Conservation (phyloP, 2,888 invertebrate species). For the Ceratothoa steindachneri region DNA sequence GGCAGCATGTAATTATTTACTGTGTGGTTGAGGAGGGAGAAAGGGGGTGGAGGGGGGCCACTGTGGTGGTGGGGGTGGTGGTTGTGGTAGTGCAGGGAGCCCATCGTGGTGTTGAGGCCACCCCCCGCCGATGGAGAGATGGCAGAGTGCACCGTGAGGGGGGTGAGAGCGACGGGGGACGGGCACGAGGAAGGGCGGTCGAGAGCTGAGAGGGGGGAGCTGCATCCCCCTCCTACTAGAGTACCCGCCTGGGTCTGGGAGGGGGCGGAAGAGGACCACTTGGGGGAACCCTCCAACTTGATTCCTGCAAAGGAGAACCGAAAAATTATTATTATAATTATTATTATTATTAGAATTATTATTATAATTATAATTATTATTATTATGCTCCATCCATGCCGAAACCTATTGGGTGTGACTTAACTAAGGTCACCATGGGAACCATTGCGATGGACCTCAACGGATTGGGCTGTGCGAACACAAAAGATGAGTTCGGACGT, state of each 20-base stretch:
- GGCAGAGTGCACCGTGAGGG: slow-evolving; percentile 41
- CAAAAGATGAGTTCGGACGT: no score
- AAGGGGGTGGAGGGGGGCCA: slow-evolving; percentile 35
- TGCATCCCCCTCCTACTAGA: slow-evolving; percentile 26
- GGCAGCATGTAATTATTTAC: slow-evolving; percentile 47
- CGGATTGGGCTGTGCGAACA: no score
- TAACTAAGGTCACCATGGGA: no score
- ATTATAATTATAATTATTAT: no score
- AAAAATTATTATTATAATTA: no score
- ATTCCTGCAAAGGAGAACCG: slow-evolving; percentile 25
- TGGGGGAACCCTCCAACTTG: slow-evolving; percentile 43
- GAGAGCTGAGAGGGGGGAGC: slow-evolving; percentile 43
- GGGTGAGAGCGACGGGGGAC: slow-evolving; percentile 46
- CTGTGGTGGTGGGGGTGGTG: slow-evolving; percentile 21
- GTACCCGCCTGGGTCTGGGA: slow-evolving; percentile 25
- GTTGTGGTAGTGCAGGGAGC: slow-evolving; percentile 11
- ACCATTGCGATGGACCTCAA: no score
- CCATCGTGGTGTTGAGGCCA: slow-evolving; percentile 27
- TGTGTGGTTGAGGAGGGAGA: slow-evolving; percentile 46
- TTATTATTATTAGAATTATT: no score
- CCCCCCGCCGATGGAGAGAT: slow-evolving; percentile 22
- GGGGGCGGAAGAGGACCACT: slow-evolving; percentile 39
- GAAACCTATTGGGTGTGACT: no score
- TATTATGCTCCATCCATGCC: neutral
- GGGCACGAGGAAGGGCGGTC: slow-evolving; percentile 40